These are phyloP conservation scores for Microctenopoma steveboyesi DNA, from an alignment of 2,797 vertebrate genomes.

Conservation along the genomic window DNA sequence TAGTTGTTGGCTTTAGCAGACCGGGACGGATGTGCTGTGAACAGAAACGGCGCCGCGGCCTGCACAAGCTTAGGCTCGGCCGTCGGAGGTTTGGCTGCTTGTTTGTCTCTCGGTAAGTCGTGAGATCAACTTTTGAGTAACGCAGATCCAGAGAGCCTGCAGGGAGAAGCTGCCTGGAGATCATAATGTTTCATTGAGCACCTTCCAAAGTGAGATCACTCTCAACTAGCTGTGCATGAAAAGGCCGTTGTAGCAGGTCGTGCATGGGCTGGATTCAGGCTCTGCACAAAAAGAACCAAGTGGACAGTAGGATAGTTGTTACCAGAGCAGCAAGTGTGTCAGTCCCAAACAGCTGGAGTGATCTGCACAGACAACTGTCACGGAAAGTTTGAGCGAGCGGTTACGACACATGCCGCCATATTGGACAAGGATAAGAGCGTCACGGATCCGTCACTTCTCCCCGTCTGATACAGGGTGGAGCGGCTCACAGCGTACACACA, in stretches of 20 bases:
- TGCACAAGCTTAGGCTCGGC: slow-evolving; percentile 26
- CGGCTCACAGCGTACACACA: slow-evolving; percentile 12
- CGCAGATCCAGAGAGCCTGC: slow-evolving; percentile 29
- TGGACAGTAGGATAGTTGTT: slow-evolving; percentile 17
- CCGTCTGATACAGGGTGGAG: background rate
- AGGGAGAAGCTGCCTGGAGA: slow-evolving; percentile 56
- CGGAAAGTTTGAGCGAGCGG: slow-evolving; percentile 30
- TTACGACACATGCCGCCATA: background rate
- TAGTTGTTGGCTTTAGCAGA: slow-evolving; percentile 31
- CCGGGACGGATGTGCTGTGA: slow-evolving; percentile 44
- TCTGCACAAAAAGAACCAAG: slow-evolving; percentile 2
- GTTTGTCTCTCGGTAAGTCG: slow-evolving; percentile 47
- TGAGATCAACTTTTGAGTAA: slow-evolving; percentile 54
- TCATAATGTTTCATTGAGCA: slow-evolving; percentile 26
- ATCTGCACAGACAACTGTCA: slow-evolving; percentile 20
- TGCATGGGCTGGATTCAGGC: background rate
- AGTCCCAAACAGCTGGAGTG: slow-evolving; percentile 30
- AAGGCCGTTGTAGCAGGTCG: slow-evolving; percentile 6
- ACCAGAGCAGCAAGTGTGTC: slow-evolving; percentile 25
- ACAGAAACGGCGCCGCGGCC: slow-evolving; percentile 44
- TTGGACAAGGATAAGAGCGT: background rate
- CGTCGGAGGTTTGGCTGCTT: slow-evolving; percentile 41
- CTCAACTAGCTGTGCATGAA: slow-evolving; percentile 7
- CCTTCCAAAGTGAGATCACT: slow-evolving; percentile 22
- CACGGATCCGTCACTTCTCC: background rate